phyloP scores from a whole-genome alignment of 2,888 invertebrate species.

The Rotaria macrura region DNA sequence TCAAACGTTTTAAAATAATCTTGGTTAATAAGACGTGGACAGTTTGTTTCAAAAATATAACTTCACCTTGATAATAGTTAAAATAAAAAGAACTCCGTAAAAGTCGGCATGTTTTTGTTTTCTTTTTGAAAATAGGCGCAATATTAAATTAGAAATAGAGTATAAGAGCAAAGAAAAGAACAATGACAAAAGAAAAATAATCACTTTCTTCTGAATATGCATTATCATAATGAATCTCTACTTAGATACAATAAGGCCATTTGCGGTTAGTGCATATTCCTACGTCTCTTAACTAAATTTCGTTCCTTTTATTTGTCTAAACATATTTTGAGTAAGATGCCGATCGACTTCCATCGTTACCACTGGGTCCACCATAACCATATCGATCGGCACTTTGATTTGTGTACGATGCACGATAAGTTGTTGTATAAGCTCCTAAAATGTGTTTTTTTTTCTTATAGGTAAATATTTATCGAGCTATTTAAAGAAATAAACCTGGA shows the following conservation, averaged over 20 bases:
- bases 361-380: neutral
- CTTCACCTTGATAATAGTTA: too few relatives aligned
- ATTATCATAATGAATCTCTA: neutral
- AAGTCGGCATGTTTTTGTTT: neutral
- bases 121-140: neutral
- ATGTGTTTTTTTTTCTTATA: too few relatives aligned
- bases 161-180: too few relatives aligned
- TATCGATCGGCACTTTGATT: neutral
- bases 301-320: neutral
- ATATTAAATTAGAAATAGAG: neutral
- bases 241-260: neutral
- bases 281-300: neutral
- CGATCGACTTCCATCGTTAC: neutral
- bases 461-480: neutral
- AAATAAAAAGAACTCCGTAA: too few relatives aligned
- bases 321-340: neutral
- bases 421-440: conserved; percentile 17
- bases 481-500: neutral
- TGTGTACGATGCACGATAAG: neutral
- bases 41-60: too few relatives aligned
- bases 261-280: neutral
- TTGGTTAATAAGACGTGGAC: too few relatives aligned
- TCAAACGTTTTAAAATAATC: too few relatives aligned
- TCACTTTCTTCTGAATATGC: too few relatives aligned
- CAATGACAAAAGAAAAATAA: too few relatives aligned